Conservation (phyloP, 2,113 vertebrate species). For the Serilophus lunatus region DNA sequence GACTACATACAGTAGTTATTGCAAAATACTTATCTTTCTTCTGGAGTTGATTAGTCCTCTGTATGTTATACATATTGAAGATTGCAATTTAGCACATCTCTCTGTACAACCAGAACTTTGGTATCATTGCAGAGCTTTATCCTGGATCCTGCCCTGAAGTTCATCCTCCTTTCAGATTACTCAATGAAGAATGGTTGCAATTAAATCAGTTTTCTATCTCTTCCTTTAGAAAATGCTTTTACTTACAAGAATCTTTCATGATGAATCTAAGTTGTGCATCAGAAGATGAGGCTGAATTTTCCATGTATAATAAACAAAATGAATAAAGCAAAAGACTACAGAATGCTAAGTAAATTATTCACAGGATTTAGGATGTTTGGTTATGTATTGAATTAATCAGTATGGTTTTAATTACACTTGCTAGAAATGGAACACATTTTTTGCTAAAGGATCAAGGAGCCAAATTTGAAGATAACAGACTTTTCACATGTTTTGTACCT, state of each 20-base stretch:
- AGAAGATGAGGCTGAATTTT: neutral
- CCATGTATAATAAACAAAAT: neutral
- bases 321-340: neutral
- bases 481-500: constrained; percentile 40
- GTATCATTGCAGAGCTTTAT: neutral
- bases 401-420: constrained; percentile 45
- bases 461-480: constrained; percentile 32
- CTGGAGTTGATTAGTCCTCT: neutral
- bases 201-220: neutral
- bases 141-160: neutral
- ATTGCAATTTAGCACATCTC: neutral
- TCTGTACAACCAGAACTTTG: neutral
- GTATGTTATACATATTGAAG: rapidly evolving
- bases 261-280: neutral
- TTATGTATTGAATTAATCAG: constrained; percentile 34
- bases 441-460: neutral
- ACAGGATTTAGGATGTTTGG: constrained; percentile 28
- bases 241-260: neutral
- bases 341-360: constrained; percentile 7
- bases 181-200: rapidly evolving
- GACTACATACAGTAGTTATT: neutral
- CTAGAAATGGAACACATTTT: constrained; percentile 19
- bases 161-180: neutral
- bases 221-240: neutral
- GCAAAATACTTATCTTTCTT: neutral